A percentile compares a stretch with the other conserved stretches of the same genome.
These are phyloP conservation scores for Tenualosa ilisha DNA, from an alignment of 2,797 vertebrate species.

Conservation along the genomic window DNA sequence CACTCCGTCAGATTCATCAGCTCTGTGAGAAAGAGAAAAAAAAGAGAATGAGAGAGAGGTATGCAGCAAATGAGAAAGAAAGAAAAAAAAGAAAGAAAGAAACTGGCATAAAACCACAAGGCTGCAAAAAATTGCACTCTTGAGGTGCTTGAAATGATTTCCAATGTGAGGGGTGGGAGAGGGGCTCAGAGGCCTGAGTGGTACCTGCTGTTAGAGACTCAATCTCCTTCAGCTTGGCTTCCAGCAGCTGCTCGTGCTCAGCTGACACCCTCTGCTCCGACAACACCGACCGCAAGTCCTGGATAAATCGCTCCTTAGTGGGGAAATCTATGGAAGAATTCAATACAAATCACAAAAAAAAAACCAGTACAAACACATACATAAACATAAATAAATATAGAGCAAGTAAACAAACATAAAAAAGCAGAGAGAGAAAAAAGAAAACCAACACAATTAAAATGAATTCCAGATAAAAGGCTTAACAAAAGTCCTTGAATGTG, in stretches of 20 bases:
- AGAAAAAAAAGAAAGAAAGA: neutral
- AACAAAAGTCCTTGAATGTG: neutral
- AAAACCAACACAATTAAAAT: neutral
- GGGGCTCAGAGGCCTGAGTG: neutral
- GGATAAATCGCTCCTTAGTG: constrained; percentile 75
- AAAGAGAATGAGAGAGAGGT: neutral
- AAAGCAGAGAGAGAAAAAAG: neutral
- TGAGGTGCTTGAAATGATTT: neutral
- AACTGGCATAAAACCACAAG: neutral
- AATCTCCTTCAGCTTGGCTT: constrained; percentile 67
- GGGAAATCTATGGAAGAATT: constrained; percentile 63
- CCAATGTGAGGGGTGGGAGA: neutral
- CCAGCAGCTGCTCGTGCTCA: constrained; percentile 72
- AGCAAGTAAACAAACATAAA: neutral
- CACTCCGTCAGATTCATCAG: constrained; percentile 35
- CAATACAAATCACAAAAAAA: constrained; percentile 24
- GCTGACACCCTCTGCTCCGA: constrained; percentile 73
- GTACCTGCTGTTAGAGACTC: constrained; percentile 67
- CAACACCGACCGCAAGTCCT: constrained; percentile 70
- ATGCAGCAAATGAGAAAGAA: neutral
- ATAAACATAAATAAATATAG: neutral
- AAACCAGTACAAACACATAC: constrained; percentile 19
- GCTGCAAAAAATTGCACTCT: neutral
- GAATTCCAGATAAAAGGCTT: neutral
- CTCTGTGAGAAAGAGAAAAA: constrained; percentile 38